Percentiles rank a stretch among this genome's conserved stretches.
Conservation (phyloP, 2,888 invertebrate species). For the Autographa gamma region DNA sequence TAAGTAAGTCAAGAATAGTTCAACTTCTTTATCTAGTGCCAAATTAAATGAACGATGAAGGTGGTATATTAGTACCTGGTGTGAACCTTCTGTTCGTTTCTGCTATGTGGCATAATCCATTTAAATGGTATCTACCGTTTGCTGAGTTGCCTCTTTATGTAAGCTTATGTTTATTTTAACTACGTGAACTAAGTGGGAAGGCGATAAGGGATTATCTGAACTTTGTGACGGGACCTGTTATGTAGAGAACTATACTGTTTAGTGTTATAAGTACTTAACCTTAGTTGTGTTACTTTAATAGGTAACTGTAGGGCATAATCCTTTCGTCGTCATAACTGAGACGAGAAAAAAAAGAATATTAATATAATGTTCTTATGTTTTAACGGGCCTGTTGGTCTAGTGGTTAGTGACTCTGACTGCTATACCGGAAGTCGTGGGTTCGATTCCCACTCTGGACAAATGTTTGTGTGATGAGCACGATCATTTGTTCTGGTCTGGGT, state of each 20-base stretch:
- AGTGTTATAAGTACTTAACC: not conserved
- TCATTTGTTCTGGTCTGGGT: no score
- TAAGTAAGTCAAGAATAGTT: no score
- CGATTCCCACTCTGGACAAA: no score
- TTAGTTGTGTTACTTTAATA: conserved; percentile 3
- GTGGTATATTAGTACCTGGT: not conserved
- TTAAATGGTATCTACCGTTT: conserved; percentile 36
- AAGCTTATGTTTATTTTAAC: conserved; percentile 40
- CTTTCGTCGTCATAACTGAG: not conserved
- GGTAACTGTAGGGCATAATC: not conserved
- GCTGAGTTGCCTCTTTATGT: conserved; percentile 17
- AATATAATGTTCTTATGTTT: no score
- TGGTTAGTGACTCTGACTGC: no score
- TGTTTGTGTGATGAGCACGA: no score
- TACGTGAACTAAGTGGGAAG: conserved; percentile 19
- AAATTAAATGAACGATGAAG: not conserved
- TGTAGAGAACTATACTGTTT: not conserved
- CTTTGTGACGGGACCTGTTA: conserved; percentile 30
- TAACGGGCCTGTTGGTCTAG: no score
- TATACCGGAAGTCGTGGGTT: no score
- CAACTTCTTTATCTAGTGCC: no score
- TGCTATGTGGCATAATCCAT: conserved; percentile 43
- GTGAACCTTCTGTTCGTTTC: conserved; percentile 13
- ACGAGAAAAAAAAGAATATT: no score
- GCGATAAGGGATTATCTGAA: conserved; percentile 33